phyloP scores from a whole-genome alignment of 2,797 vertebrate species.

The Rachycentron canadum region DNA sequence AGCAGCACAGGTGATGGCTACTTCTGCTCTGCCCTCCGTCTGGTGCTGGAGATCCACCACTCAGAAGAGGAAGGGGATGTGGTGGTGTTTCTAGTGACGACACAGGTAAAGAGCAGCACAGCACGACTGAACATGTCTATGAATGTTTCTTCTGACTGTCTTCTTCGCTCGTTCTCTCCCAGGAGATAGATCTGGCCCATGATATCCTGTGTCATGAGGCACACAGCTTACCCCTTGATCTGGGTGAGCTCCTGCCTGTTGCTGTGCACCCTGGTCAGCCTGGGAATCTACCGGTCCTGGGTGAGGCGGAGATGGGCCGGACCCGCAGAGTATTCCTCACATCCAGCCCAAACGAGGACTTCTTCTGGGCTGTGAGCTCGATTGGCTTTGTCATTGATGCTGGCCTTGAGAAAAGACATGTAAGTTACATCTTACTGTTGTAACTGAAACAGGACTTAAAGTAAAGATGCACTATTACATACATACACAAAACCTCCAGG shows the following conservation, averaged over 20 bases:
- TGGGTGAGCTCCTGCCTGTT: conserved; percentile 87
- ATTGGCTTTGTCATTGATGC: conserved; percentile 89
- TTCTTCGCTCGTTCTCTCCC: conserved; percentile 1
- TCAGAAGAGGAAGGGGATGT: conserved; percentile 86
- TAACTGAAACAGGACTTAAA: not conserved
- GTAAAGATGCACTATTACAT: not conserved
- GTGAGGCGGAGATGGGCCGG: conserved; percentile 68
- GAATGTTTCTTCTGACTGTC: conserved; percentile 10
- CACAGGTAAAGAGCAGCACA: conserved; percentile 76
- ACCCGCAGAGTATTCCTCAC: conserved; percentile 88
- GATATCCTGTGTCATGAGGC: conserved; percentile 88
- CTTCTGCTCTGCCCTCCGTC: conserved; percentile 85
- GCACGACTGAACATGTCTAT: not conserved
- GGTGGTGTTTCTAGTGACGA: conserved; percentile 89
- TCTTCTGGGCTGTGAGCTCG: conserved; percentile 84
- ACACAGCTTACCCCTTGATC: conserved; percentile 76
- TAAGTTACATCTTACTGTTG: conserved; percentile 41
- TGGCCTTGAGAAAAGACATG: conserved; percentile 89
- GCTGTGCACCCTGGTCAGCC: conserved; percentile 84
- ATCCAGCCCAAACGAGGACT: conserved; percentile 87
- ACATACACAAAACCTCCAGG: not conserved
- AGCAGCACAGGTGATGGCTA: conserved; percentile 80
- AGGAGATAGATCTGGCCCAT: conserved; percentile 91
- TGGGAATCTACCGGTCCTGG: conserved; percentile 67
- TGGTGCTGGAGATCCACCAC: conserved; percentile 90